Percentiles rank a stretch among this genome's conserved stretches.
phyloP scores from a whole-genome alignment of 1,140 invertebrate genomes.

The Drosophila serrata region DNA sequence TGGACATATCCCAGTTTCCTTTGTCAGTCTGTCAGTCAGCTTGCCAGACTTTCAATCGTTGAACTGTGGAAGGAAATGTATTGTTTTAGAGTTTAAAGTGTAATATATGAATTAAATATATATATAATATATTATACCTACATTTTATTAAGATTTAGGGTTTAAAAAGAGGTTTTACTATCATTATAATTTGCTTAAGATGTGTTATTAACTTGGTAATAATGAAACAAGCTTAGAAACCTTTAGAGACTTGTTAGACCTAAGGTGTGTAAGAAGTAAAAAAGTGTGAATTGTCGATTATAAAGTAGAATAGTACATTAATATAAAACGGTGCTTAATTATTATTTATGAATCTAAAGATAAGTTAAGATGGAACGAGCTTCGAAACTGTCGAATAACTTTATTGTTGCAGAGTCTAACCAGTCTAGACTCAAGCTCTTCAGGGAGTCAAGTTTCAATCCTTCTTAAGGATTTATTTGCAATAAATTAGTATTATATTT shows the following conservation, averaged over 20 bases:
- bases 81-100: not conserved
- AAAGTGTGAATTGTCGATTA: not conserved
- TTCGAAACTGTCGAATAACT: not conserved
- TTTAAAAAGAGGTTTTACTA: too few species aligned
- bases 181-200: too few species aligned
- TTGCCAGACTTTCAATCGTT: conserved; percentile 58
- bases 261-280: too few species aligned
- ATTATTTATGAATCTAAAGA: too few species aligned
- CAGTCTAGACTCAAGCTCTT: not conserved
- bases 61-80: conserved; percentile 23
- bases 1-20: conserved; percentile 40
- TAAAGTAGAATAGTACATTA: too few species aligned
- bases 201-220: too few species aligned
- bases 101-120: too few species aligned
- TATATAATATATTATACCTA: not conserved
- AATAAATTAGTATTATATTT: not conserved
- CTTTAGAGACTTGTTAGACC: too few species aligned
- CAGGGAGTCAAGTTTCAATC: not conserved
- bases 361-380: not conserved
- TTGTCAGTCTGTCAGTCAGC: conserved; percentile 28
- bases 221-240: too few species aligned
- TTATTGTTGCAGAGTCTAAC: not conserved
- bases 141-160: too few species aligned
- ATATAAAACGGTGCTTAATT: too few species aligned
- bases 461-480: not conserved